A percentile compares a stretch with the other conserved stretches of the same genome.
These are phyloP conservation scores for Lutraria rhynchaena DNA, from an alignment of 1,140 invertebrate genomes.

Conservation along the genomic window DNA sequence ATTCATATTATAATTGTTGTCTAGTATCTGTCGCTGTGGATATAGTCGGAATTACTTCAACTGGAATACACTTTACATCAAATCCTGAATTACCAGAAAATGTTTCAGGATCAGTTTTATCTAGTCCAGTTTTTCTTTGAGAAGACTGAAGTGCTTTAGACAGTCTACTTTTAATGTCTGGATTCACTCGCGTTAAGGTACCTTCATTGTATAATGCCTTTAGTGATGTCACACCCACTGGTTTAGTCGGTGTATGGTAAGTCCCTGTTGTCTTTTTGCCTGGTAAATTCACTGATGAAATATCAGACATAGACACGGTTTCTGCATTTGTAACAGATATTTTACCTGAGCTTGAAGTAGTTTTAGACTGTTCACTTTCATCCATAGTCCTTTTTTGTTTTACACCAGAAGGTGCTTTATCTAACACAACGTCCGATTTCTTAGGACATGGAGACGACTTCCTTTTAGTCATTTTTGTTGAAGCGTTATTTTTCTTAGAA, in stretches of 20 bases:
- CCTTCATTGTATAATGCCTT: slow-evolving; percentile 15
- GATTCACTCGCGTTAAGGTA: slow-evolving; percentile 50
- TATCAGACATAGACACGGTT: background rate
- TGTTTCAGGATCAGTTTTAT: background rate
- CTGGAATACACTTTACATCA: too few relatives aligned
- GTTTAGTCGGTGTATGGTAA: background rate
- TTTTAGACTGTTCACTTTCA: too few relatives aligned
- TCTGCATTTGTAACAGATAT: background rate
- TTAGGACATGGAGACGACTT: background rate
- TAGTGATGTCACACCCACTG: background rate
- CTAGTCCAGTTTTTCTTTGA: slow-evolving; percentile 37
- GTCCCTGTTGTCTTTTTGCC: background rate
- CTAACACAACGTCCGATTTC: background rate
- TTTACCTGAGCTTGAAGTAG: too few relatives aligned
- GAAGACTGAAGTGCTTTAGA: slow-evolving; percentile 51
- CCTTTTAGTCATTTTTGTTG: background rate
- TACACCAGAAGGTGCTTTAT: background rate
- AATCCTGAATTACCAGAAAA: background rate
- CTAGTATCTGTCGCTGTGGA: background rate
- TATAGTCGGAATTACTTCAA: too few relatives aligned
- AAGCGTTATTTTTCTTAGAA: background rate
- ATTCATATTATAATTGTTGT: slow-evolving; percentile 23
- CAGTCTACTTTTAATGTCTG: slow-evolving; percentile 46
- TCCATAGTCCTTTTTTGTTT: too few relatives aligned
- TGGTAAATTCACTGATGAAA: background rate